Evolutionary conservation across 2,797 vertebrate species (phyloP).

Genomic region (Molossus molossus): DNA sequence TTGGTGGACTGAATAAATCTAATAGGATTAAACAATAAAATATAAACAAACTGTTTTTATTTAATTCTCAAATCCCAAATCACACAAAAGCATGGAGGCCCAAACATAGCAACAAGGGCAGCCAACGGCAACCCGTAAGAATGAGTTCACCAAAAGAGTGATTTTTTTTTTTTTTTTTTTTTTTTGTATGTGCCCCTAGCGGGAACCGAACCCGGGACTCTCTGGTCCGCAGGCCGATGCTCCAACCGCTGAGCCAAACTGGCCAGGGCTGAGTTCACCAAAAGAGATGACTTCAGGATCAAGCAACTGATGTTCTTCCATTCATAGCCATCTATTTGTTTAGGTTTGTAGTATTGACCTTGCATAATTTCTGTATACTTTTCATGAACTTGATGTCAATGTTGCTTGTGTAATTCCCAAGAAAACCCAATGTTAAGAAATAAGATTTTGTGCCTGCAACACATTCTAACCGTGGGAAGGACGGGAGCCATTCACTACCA

Average conservation of each 20-base stretch:
- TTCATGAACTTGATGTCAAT: background rate
- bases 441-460: background rate
- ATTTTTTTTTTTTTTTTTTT: too few relatives aligned
- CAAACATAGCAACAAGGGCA: background rate
- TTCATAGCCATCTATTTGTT: background rate
- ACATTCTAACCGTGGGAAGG: background rate
- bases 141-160: background rate
- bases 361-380: background rate
- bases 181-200: too few relatives aligned
- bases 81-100: background rate
- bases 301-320: background rate
- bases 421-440: constrained; percentile 46
- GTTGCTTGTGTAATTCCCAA: background rate
- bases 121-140: background rate
- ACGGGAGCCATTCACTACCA: background rate
- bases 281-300: background rate
- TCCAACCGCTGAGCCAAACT: too few relatives aligned
- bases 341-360: background rate
- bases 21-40: constrained; percentile 62
- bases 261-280: background rate
- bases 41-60: constrained; percentile 21
- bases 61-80: constrained; percentile 29
- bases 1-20: background rate
- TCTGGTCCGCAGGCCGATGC: too few relatives aligned
- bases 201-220: too few relatives aligned